phyloP scores from a whole-genome alignment of 2,888 invertebrate genomes.

The Cryptocephalus primarius region DNA sequence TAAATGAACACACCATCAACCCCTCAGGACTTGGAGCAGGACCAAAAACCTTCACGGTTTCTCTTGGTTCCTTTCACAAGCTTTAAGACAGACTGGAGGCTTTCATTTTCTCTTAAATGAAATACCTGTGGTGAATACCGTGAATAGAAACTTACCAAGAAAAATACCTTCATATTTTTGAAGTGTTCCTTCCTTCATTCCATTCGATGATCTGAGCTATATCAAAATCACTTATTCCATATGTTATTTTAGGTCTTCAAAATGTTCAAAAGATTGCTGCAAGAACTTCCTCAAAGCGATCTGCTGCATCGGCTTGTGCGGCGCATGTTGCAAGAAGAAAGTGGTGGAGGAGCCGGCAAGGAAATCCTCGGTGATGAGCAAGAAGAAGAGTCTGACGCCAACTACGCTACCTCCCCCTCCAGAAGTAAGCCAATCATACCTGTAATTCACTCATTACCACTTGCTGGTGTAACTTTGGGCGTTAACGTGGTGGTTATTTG shows the following conservation, averaged over 20 bases:
- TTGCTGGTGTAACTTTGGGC: neutral
- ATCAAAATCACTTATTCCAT: too few relatives aligned
- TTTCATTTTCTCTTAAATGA: too few relatives aligned
- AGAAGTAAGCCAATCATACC: slow-evolving; percentile 38
- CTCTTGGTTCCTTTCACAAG: too few relatives aligned
- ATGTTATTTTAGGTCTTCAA: slow-evolving; percentile 6
- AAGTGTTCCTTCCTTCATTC: too few relatives aligned
- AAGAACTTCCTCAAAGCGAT: slow-evolving; percentile 24
- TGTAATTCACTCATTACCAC: neutral
- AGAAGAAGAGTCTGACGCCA: slow-evolving; percentile 55
- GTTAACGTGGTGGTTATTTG: neutral
- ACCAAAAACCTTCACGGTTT: too few relatives aligned
- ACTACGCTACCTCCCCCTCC: slow-evolving; percentile 37
- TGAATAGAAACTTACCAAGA: too few relatives aligned
- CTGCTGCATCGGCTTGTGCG: slow-evolving; percentile 25
- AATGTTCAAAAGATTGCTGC: slow-evolving; percentile 21
- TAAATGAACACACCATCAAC: too few relatives aligned
- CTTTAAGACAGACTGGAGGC: too few relatives aligned
- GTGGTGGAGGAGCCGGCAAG: slow-evolving; percentile 39
- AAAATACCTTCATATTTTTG: too few relatives aligned
- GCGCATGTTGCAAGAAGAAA: slow-evolving; percentile 15
- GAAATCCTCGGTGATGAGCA: slow-evolving; percentile 52
- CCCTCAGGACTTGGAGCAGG: too few relatives aligned
- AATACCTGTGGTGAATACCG: too few relatives aligned
- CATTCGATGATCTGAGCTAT: too few relatives aligned